Evolutionary conservation across 2,113 vertebrate species (phyloP), one percentile per base, ranked within the genome.

Genomic region (Tamias sibiricus): DNA sequence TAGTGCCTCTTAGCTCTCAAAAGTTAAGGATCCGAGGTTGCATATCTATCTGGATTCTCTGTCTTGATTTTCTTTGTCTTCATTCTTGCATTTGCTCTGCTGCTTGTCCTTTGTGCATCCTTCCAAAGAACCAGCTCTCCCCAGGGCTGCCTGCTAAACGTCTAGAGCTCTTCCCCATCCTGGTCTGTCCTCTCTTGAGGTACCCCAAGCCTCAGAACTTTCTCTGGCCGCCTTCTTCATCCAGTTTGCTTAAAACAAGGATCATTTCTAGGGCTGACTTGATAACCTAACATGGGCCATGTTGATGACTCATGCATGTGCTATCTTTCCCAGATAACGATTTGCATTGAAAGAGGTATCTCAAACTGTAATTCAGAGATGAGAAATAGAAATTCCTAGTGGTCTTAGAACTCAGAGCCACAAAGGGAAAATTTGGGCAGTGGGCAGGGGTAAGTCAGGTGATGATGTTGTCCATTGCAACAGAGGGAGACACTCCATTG

Each of bases 321-420:
- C 69, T 89, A 57, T 24, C 3, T 84, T 90, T 62, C 37, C 54
- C 75, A 83, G 44, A 64, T n/a, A 87, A 74, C 10, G 37, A 66
- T 87, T 94, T 54, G 24, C 37, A 69, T 47, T 71, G 71, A 83
- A 91, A 90, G 28, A 72, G 8, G 26, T 54, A 5, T 32, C 8
- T 82, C 37, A 84, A 95, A 88, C 1, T 87, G 62, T 77, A 0
- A 71, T 76, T 92, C 85, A 59, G 82, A 80, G n/a, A 94, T 35
- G 49, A 81, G 62, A 44, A 91, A 37, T 19, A 49, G 8, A 9
- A 37, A 77, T 77, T 89, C 87, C 22, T 77, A n/a, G 14, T 4
- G 32, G 30, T 62, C 3, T 32, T 77, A 37, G 35, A 47, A 2
- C 80, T 71, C 7, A 72, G 72, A 85, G 35, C 77, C 90, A 64